Conservation (phyloP, 2,888 invertebrate species). For the Miltochrista miniata region DNA sequence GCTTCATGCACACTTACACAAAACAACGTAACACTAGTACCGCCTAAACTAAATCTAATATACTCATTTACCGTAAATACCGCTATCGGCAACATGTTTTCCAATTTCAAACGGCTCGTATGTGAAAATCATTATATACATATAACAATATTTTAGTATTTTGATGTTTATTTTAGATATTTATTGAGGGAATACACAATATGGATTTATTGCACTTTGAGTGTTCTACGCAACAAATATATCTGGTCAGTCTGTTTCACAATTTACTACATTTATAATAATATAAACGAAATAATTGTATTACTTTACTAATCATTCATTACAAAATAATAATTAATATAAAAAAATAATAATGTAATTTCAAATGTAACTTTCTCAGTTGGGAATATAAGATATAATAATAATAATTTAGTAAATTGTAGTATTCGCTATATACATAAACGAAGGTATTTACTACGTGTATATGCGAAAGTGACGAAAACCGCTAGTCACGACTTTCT, state of each 20-base stretch:
- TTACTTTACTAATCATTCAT: not conserved
- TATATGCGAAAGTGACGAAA: conserved; percentile 55
- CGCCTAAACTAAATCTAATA: conserved; percentile 74
- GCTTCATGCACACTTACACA: conserved; percentile 63
- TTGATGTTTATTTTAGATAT: conserved; percentile 42
- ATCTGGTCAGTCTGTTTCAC: conserved; percentile 23
- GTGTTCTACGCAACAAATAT: conserved; percentile 13
- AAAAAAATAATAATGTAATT: conserved; percentile 38
- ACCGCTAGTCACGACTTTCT: conserved; percentile 41
- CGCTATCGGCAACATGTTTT: conserved; percentile 38
- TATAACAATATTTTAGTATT: conserved; percentile 54
- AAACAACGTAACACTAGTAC: conserved; percentile 70
- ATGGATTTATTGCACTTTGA: conserved; percentile 43
- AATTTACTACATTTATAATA: conserved; percentile 16
- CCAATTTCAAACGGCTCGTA: conserved; percentile 51
- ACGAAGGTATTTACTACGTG: conserved; percentile 36
- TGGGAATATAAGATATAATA: conserved; percentile 34
- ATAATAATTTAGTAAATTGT: conserved; percentile 43
- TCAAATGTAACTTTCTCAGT: conserved; percentile 37
- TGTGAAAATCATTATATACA: conserved; percentile 76
- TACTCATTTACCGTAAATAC: conserved; percentile 39
- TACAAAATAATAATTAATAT: conserved; percentile 11
- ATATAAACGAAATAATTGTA: conserved; percentile 4
- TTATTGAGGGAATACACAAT: conserved; percentile 29
- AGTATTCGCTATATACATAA: conserved; percentile 58